Conservation (phyloP, 2,113 vertebrate species). For the Ptyas mucosa region DNA sequence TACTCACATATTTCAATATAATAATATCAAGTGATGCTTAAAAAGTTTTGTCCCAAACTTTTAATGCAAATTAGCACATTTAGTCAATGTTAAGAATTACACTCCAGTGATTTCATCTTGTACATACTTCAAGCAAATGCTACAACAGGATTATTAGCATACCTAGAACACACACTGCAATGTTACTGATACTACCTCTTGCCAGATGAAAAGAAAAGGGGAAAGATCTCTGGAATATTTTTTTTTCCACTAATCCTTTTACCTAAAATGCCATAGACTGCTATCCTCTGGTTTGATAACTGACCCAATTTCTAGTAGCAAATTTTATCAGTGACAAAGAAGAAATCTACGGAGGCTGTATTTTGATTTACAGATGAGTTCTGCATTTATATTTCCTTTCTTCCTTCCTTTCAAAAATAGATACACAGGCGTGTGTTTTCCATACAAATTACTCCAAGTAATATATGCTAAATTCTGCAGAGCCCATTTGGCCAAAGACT, state of each 20-base stretch:
- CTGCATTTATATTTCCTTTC: slow-evolving; percentile 31
- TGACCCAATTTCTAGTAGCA: slow-evolving; percentile 12
- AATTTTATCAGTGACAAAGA: slow-evolving; percentile 43
- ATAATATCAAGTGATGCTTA: neutral
- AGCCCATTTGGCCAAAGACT: slow-evolving; percentile 69
- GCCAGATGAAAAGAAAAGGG: neutral
- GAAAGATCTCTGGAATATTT: neutral
- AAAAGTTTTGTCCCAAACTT: neutral
- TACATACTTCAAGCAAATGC: neutral
- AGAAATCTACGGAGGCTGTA: neutral
- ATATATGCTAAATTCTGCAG: slow-evolving; percentile 57
- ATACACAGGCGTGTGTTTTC: slow-evolving; percentile 42
- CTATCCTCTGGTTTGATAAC: neutral
- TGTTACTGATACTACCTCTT: neutral
- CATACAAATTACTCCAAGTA: slow-evolving; percentile 55
- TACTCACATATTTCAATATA: neutral
- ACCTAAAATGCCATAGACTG: neutral
- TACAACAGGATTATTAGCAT: neutral
- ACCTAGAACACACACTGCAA: neutral
- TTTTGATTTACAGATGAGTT: neutral
- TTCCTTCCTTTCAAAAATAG: slow-evolving; percentile 34
- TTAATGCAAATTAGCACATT: neutral
- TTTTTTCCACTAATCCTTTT: neutral
- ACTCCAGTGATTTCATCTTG: neutral
- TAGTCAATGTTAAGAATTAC: neutral